Base-by-base conservation (phyloP, 30 jellyfish, hydroid and myxozoan species). In the Aurelia aurita region DNA sequence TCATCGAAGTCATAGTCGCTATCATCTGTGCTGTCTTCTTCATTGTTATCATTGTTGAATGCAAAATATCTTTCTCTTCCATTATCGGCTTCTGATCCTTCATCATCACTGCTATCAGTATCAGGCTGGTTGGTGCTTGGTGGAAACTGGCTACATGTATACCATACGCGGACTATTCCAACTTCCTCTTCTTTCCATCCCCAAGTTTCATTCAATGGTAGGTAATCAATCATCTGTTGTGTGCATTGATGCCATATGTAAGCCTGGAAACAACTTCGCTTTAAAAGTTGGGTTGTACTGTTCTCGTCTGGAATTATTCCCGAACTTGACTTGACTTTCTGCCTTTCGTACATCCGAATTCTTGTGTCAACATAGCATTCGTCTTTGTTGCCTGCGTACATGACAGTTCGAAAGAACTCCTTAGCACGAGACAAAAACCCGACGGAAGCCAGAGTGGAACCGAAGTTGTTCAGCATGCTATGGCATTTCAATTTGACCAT, bases 321-420 rank as follows among this genome's bases (percentile, higher is more conserved):
- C 54, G 26, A 39, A 60, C 90, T 61, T 62, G 80, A 47, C 72
- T 79, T 60, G 65, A 79, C 90, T 79, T 79, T 79, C 71, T 79
- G 90, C 12, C 71, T 79, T 79, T 79, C 43, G 82, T 79, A 79
- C 90, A 79, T 79, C 34, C 82, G 82, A 60, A 66, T 31, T 46
- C 70, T 43, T 21, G 90, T 66, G 43, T 63, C 90, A 35, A 46
- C 57, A 32, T 45, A 57, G 81, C 43, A 29, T 58, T 66, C 90
- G 29, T 79, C 64, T 16, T 62, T 79, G 77, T 35, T 39, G 69
- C 90, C 90, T 19, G 49, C 29, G 43, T 59, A 78, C 72, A 78
- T 34, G 71, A 78, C 69, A 34, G 69, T 58, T 32, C 58, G 55
- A 78, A 78, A 78, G 82, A 79, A 60, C 82, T 79, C 82, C 55